Base-by-base conservation (phyloP, 1,140 invertebrate genomes). In the Plectrocnemia conspersa region DNA sequence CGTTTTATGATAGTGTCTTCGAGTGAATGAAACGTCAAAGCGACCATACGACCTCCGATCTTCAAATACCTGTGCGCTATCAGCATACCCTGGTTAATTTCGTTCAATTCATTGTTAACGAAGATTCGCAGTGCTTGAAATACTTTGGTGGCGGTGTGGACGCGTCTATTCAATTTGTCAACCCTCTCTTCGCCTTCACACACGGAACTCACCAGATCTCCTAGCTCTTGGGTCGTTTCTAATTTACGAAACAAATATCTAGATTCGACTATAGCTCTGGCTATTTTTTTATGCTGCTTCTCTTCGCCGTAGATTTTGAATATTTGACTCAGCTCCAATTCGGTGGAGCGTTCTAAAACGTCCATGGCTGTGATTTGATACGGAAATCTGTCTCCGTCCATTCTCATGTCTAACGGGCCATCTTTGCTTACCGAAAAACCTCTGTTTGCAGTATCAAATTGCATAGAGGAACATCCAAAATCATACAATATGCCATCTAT, bases 51-150 rank as follows among this genome's bases (percentile, higher is more conserved):
- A 1, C 93, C 93, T 23, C 82, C 79, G 0, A 81, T 66, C 73
- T 88, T 88, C 16, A 98, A 75, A 66, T 86, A 89, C 57, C 81
- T 76, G 41, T 85, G 77, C 1, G 91, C 88, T 59, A 93, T 64
- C 25, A 89, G 66, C 65, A 97, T 82, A 1, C 81, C 94, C 72
- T 91, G 90, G 75, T 96, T 91, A 3, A 97, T 81, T 77, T 98
- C 93, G 72, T 98, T 98, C 0, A 98, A 71, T 76, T 98, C 94
- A 72, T 98, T 91, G 68, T 98, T 98, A 0, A 98, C 90, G 75
- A 97, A 96, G 59, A 97, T 97, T 62, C 94, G 76, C 49, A 98
- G 68, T 0, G 93, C 94, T 76, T 95, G 91, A 75, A 97, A 98
- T 0, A 91, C 85, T 79, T 93, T 94, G 2, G 91, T 95, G 0